Conservation (phyloP, 2,888 invertebrate genomes). For the Orthosia cruda region DNA sequence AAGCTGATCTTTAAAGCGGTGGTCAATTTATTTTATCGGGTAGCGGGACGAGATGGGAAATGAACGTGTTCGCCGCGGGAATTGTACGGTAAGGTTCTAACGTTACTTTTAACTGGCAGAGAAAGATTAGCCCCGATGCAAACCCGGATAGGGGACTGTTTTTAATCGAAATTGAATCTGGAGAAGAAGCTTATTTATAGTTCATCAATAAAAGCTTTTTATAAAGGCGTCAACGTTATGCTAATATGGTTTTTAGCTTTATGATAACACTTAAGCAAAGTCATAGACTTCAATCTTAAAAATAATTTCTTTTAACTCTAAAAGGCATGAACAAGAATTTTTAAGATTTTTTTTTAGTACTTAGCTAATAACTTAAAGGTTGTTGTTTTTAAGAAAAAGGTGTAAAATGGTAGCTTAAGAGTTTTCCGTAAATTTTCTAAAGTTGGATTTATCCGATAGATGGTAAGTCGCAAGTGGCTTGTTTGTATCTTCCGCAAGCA, state of each 20-base stretch:
- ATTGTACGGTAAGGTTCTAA: slow-evolving; percentile 62
- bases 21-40: slow-evolving; percentile 71
- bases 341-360: slow-evolving; percentile 35
- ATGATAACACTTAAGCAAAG: background rate
- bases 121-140: slow-evolving; percentile 62
- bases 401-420: slow-evolving; percentile 43
- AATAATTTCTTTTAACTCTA: slow-evolving; percentile 34
- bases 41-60: slow-evolving; percentile 53
- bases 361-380: slow-evolving; percentile 40
- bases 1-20: slow-evolving; percentile 66
- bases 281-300: slow-evolving; percentile 16
- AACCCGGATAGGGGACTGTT: slow-evolving; percentile 46
- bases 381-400: slow-evolving; percentile 38
- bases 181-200: slow-evolving; percentile 9
- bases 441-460: slow-evolving; percentile 50
- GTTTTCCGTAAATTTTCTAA: slow-evolving; percentile 39
- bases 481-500: slow-evolving; percentile 56
- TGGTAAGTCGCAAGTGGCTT: slow-evolving; percentile 60
- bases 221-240: background rate
- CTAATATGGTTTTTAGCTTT: slow-evolving; percentile 22
- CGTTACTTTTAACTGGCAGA: slow-evolving; percentile 60
- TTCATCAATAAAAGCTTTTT: slow-evolving; percentile 1
- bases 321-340: slow-evolving; percentile 22
- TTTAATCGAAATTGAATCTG: slow-evolving; percentile 64
- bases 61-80: slow-evolving; percentile 60